phyloP scores from a whole-genome alignment of 1,140 invertebrate genomes.

The Penaeus indicus region DNA sequence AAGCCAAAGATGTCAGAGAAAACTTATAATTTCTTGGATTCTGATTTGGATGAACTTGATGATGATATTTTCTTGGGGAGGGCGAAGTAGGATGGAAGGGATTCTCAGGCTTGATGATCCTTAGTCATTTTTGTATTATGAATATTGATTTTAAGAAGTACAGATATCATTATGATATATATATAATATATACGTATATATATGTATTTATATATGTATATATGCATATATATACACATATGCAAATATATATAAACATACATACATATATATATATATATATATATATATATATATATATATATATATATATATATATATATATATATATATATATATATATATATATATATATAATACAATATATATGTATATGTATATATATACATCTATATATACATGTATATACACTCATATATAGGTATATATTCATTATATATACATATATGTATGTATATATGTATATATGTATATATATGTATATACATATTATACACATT shows the following conservation, averaged over 20 bases:
- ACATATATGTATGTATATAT: no score
- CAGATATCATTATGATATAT: neutral
- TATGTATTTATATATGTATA: no score
- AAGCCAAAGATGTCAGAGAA: neutral
- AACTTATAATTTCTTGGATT: neutral
- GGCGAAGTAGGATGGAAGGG: neutral
- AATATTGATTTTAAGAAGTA: neutral
- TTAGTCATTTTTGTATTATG: neutral
- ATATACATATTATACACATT: no score
- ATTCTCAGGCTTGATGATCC: neutral
- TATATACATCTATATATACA: no score
- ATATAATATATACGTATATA: no score
- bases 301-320: slow-evolving; percentile 11
- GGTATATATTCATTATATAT: no score
- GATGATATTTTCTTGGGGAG: slow-evolving; percentile 6
- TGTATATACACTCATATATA: no score
- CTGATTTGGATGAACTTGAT: slow-evolving; percentile 2
- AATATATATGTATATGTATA: no score
- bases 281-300: neutral
- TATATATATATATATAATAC: slow-evolving; percentile 18
- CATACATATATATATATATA: slow-evolving; percentile 5
- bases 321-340: slow-evolving; percentile 2
- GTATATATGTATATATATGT: no score
- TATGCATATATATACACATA: neutral
- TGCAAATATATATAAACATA: neutral